Base-by-base conservation (phyloP, 2,797 vertebrate genomes). In the Periophthalmus magnuspinnatus region DNA sequence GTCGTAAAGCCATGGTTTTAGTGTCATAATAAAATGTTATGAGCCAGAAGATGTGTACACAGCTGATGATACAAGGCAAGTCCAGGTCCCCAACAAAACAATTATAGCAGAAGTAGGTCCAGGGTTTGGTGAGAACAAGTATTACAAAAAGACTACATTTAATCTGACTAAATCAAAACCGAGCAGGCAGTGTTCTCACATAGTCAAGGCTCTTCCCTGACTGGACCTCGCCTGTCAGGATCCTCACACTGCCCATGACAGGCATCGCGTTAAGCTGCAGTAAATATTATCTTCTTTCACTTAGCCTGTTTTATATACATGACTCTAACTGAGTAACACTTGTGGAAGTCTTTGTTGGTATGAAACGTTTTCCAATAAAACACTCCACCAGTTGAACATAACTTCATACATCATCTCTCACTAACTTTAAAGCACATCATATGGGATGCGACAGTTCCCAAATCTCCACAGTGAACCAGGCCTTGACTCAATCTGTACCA, bases 401-500 rank as follows among this genome's bases (percentile, higher is more conserved):
- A 32, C 56, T 58, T 32, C 8, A 32, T 58, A 19, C 32, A 33
- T 33, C 16, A 8, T 38, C 7, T 21, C 17, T 60, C 33, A 60
- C 3, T 38, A 61, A 41, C 36, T 41, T 38, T 41, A 41, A 19
- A 14, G 34, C 52, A 55, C 54, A 56, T 68, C 36, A 50, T 33
- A 72, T 34, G 24, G 66, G 74, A 70, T 65, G 22, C 21, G 60
- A 48, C 61, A 67, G 10, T 70, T 80, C 68, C 68, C 75, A 67
- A 74, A 78, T 81, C 73, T 78, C 68, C 50, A 45, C 71, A 63
- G 71, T 14, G 64, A 67, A 74, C 72, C 52, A 2, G 57, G 48
- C 70, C 22, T 78, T 14, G 68, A 75, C 77, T 72, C 22, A 48
- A 82, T 80, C 67, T 72, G 65, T 72, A 77, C 16, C 78, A 72